These are phyloP conservation scores for Prionace glauca DNA, from an alignment of 2,797 vertebrate genomes.

Conservation along the genomic window DNA sequence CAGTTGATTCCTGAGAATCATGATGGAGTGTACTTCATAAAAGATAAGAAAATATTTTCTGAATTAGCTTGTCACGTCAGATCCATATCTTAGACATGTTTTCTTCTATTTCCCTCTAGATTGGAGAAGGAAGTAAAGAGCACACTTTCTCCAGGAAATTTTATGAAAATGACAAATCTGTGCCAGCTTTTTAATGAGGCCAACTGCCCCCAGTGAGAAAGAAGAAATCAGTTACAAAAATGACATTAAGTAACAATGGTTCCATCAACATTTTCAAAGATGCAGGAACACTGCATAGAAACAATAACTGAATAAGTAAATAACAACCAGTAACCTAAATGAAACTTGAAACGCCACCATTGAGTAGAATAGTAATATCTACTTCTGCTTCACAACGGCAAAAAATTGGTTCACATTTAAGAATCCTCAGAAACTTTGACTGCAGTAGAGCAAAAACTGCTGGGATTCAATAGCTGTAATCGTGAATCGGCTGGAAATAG, in stretches of 20 bases:
- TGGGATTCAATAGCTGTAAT: neutral
- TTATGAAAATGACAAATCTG: neutral
- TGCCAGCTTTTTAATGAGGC: neutral
- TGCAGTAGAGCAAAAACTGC: neutral
- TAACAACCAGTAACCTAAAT: neutral
- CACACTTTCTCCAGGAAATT: neutral
- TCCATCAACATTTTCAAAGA: neutral
- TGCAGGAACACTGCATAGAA: neutral
- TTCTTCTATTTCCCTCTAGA: neutral
- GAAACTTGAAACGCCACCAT: neutral
- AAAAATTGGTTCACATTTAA: neutral
- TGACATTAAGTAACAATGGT: neutral
- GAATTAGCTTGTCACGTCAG: neutral
- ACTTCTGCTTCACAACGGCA: neutral
- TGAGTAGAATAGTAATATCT: no score
- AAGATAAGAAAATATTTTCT: neutral
- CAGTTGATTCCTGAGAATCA: neutral
- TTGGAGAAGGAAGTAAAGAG: neutral
- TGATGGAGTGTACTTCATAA: neutral
- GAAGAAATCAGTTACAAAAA: neutral
- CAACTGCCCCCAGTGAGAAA: neutral
- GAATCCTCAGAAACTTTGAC: neutral
- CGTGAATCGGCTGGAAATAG: no score
- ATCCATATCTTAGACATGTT: neutral
- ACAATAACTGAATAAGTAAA: neutral